phyloP scores from a whole-genome alignment of 2,113 vertebrate species.

The Grus americana region DNA sequence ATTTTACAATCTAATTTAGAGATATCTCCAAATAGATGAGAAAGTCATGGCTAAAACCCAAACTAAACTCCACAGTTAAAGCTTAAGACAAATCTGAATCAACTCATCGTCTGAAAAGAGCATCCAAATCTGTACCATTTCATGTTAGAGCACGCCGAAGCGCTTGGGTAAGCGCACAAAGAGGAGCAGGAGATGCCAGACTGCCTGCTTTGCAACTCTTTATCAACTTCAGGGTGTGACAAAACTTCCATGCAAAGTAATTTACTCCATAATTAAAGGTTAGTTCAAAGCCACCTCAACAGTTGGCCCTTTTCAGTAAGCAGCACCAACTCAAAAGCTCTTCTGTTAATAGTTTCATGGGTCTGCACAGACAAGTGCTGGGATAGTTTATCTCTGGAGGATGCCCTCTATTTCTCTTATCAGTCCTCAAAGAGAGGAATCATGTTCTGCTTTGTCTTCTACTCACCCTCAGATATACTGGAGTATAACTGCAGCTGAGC shows the following conservation, averaged over 20 bases:
- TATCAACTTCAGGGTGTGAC: not conserved
- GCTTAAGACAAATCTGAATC: not conserved
- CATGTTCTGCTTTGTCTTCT: not conserved
- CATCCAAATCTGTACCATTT: not conserved
- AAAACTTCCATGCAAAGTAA: not conserved
- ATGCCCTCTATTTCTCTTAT: not conserved
- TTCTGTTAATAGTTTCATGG: not conserved
- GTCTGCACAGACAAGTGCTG: not conserved
- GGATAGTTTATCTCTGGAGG: not conserved
- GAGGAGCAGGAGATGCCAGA: not conserved
- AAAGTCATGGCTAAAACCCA: not conserved
- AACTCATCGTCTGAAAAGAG: not conserved
- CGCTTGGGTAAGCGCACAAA: accelerated
- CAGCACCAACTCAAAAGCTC: not conserved
- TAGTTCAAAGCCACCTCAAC: not conserved
- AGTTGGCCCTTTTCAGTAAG: not conserved
- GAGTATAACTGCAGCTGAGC: not conserved
- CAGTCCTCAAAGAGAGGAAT: not conserved
- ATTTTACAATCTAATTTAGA: not conserved
- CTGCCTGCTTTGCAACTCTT: not conserved
- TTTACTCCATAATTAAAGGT: not conserved
- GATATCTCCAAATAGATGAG: not conserved
- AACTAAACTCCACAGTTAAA: not conserved
- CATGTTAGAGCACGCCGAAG: not conserved
- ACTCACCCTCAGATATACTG: accelerated